Evolutionary conservation across 2,888 invertebrate genomes (phyloP), one percentile per base, ranked within the genome.

Genomic region (Ophion slaviceki): DNA sequence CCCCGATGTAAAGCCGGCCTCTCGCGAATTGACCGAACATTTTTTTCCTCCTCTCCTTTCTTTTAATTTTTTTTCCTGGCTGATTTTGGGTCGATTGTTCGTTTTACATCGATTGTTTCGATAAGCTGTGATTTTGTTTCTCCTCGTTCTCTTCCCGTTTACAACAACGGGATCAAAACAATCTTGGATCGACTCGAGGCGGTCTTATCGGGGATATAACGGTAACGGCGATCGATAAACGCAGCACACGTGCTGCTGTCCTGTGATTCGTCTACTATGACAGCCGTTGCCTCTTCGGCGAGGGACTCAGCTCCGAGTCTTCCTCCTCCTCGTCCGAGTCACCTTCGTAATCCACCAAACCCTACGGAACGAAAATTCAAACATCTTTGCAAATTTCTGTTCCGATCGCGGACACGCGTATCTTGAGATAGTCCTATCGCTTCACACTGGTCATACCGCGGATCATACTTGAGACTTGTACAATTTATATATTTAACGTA

Each of bases 251-350:
- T 89, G 89, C 89, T 90, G 91, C 89, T 90, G 89, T 89, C 85
- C 85, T 88, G 87, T 89, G 85, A 84, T 91, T 91, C 91, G 90
- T 91, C 91, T 94, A 96, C 96, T 97, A 97, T 96, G 97, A 96
- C 91, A 97, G 95, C 88, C 97, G 96, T 93, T 97, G 96, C 93
- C 97, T 95, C 94, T 97, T 97, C 87, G 96, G 95, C 91, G 96
- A 95, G 80, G 96, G 96, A 90, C 92, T 95, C 90, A 95, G 94
- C 77, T 95, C 95, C 61, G 95, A 94, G 87, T 97, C 96, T 87
- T 98, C 97, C 85, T 98, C 98, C 84, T 98, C 98, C 92, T 99
- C 99, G 92, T 99, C 99, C 0, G 99, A 99, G 94, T 99, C 99
- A 82, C 98, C 99, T 93, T 99, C 99, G 92, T 99, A 99, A 94